Conservation (phyloP, 2,888 invertebrate genomes). For the Hartigia nigra region DNA sequence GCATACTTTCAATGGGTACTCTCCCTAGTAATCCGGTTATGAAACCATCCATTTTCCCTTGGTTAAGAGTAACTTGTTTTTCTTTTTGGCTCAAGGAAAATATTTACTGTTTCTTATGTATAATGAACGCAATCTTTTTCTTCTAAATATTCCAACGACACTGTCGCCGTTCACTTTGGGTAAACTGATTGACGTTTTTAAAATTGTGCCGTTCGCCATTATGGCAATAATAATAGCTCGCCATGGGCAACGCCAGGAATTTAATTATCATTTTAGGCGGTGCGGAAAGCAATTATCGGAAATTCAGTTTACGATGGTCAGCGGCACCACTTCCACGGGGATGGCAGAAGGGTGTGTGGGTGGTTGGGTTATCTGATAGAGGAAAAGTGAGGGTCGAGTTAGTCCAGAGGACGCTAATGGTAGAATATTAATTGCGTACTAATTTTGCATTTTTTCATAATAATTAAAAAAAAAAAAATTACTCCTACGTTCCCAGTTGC, state of each 20-base stretch:
- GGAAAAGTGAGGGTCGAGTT: neutral
- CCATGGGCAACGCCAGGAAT: slow-evolving; percentile 41
- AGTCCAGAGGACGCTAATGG: neutral
- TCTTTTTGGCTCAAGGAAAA: neutral
- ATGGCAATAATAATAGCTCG: slow-evolving; percentile 6
- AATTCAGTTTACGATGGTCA: slow-evolving; percentile 60
- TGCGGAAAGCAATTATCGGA: slow-evolving; percentile 62
- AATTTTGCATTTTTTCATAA: neutral
- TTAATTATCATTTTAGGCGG: slow-evolving; percentile 63
- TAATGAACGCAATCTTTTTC: neutral
- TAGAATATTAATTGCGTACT: neutral
- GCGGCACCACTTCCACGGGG: slow-evolving; percentile 33
- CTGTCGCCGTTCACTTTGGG: neutral
- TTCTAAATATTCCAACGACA: neutral
- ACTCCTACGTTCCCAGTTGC: neutral
- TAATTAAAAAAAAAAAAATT: neutral
- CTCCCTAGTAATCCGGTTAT: neutral
- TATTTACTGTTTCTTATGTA: neutral
- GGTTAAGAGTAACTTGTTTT: neutral
- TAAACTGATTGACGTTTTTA: neutral
- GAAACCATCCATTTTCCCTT: neutral
- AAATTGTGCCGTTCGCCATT: neutral
- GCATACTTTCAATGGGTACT: neutral
- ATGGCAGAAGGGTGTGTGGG: neutral
- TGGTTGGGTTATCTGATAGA: neutral